A percentile compares a stretch with the other conserved stretches of the same genome.
phyloP scores from a whole-genome alignment of 2,797 vertebrate genomes.

The Serranus cabrilla region DNA sequence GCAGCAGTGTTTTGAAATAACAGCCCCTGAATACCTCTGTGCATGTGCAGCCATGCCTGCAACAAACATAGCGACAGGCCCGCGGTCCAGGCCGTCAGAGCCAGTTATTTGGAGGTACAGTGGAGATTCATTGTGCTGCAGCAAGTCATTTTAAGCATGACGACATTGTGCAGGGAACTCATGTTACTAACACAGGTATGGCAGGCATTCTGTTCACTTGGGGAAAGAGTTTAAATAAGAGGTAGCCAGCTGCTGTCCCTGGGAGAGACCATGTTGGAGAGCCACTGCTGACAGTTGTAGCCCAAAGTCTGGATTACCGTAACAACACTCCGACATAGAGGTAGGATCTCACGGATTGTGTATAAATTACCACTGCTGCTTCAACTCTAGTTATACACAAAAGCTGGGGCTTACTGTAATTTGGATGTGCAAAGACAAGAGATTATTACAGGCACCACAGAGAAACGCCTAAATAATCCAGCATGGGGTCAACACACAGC shows the following conservation, averaged over 20 bases:
- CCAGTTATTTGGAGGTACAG: conserved; percentile 55
- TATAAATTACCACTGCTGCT: conserved; percentile 37
- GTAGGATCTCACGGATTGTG: conserved; percentile 68
- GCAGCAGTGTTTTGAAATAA: conserved; percentile 42
- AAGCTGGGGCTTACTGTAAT: conserved; percentile 33
- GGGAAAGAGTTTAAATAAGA: conserved; percentile 81
- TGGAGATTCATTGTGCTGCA: conserved; percentile 54
- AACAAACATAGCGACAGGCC: conserved; percentile 49
- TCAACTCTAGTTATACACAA: conserved; percentile 23
- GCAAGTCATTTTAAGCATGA: conserved; percentile 60
- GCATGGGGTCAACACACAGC: conserved; percentile 16
- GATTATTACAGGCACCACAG: conserved; percentile 17
- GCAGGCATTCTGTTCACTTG: conserved; percentile 72
- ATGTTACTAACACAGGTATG: conserved; percentile 78
- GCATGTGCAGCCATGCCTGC: background rate
- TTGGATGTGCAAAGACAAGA: conserved; percentile 44
- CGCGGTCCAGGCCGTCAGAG: conserved; percentile 19
- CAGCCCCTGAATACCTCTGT: conserved; percentile 24
- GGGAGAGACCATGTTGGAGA: conserved; percentile 61
- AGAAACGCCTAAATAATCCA: conserved; percentile 32
- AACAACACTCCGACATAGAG: conserved; percentile 64
- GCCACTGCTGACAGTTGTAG: conserved; percentile 74
- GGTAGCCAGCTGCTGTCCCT: conserved; percentile 67
- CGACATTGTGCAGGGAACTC: conserved; percentile 75
- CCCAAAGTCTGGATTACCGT: conserved; percentile 74